Conservation (phyloP, 2,113 vertebrate species). For the Podocnemis expansa region DNA sequence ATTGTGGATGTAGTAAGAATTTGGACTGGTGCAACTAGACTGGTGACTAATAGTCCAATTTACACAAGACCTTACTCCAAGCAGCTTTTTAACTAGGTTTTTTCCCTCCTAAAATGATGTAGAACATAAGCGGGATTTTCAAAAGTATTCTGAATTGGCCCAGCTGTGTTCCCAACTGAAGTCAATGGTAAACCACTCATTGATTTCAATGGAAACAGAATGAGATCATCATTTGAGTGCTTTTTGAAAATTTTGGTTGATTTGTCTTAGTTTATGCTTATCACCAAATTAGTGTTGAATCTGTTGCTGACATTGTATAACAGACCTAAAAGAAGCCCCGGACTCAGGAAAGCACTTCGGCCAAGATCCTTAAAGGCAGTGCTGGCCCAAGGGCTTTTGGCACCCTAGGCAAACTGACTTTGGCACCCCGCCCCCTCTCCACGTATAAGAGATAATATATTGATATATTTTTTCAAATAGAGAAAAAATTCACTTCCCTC, state of each 20-base stretch:
- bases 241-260: neutral
- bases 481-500: too few relatives aligned
- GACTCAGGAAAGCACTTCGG: neutral
- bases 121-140: neutral
- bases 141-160: neutral
- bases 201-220: neutral
- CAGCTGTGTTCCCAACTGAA: neutral
- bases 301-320: neutral
- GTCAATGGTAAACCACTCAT: neutral
- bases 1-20: neutral
- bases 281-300: neutral
- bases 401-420: too few relatives aligned
- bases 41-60: too few relatives aligned
- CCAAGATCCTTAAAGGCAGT: too few relatives aligned
- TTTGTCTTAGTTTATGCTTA: too few relatives aligned
- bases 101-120: accelerated
- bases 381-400: too few relatives aligned
- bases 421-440: too few relatives aligned
- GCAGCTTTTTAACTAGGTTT: too few relatives aligned
- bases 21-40: neutral
- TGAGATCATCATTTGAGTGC: neutral
- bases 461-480: too few relatives aligned
- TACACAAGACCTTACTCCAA: too few relatives aligned
- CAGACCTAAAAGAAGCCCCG: neutral
- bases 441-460: too few relatives aligned